Evolutionary conservation across 1,140 invertebrate genomes (phyloP).

Genomic region (Heterodera schachtii): DNA sequence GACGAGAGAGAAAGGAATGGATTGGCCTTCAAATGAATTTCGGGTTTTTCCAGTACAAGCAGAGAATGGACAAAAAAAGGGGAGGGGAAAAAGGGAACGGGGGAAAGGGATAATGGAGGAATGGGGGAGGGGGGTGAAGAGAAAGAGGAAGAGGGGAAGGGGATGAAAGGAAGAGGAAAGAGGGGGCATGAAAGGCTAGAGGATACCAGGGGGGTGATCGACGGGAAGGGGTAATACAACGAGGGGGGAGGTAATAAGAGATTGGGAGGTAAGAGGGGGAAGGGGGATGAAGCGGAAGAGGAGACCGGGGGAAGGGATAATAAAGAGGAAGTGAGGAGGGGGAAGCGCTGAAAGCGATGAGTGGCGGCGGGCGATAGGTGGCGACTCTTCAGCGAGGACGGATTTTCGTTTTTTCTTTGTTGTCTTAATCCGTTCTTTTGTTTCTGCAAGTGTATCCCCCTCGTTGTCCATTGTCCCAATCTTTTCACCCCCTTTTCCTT

Average conservation of each 20-base stretch:
- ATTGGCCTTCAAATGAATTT: too few relatives aligned
- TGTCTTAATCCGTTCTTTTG: too few relatives aligned
- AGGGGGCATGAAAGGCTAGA: too few relatives aligned
- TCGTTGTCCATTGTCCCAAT: too few relatives aligned
- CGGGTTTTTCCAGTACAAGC: too few relatives aligned
- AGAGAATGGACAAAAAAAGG: too few relatives aligned
- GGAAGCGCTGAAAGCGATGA: background rate
- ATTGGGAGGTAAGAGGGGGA: background rate
- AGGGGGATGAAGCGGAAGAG: background rate
- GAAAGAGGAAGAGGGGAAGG: background rate
- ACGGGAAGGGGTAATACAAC: too few relatives aligned
- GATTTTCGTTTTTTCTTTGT: background rate
- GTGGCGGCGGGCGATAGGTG: background rate
- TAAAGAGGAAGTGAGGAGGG: background rate
- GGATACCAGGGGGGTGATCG: too few relatives aligned
- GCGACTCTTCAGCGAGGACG: background rate
- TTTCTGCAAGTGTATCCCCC: too few relatives aligned
- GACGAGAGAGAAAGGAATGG: too few relatives aligned
- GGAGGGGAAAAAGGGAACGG: background rate
- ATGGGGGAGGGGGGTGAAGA: too few relatives aligned
- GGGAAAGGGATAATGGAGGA: background rate
- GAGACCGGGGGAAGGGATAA: background rate
- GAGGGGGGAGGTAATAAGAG: too few relatives aligned
- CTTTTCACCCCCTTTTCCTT: background rate
- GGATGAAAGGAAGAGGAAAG: background rate